Conservation (phyloP, 2,888 invertebrate genomes). For the Chrysolina haemoptera region DNA sequence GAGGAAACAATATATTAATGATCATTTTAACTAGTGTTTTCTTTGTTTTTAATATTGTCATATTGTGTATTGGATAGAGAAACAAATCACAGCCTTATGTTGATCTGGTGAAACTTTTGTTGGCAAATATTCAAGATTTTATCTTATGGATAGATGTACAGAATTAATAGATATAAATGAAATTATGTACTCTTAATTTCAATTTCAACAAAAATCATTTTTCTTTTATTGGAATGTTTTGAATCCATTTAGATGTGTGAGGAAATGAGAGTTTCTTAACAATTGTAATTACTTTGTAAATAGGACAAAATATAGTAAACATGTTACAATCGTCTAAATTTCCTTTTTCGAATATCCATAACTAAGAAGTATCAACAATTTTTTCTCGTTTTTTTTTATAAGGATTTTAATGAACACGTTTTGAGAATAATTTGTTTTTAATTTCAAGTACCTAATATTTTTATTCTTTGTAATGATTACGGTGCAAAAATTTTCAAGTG, state of each 20-base stretch:
- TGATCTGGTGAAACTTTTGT: no score
- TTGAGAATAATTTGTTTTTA: slow-evolving; percentile 3
- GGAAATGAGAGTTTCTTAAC: slow-evolving; percentile 52
- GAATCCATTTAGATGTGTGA: slow-evolving; percentile 12
- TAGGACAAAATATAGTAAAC: slow-evolving; percentile 63
- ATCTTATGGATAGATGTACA: background rate
- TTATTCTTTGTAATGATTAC: background rate
- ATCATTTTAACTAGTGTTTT: no score
- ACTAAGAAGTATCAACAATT: slow-evolving; percentile 57
- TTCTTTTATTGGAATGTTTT: background rate
- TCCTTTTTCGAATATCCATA: slow-evolving; percentile 64
- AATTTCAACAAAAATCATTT: background rate
- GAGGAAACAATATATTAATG: no score
- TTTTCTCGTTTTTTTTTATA: background rate
- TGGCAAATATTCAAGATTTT: background rate
- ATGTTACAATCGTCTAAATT: slow-evolving; percentile 59
- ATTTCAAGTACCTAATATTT: background rate
- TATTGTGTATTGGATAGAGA: no score
- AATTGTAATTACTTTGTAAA: slow-evolving; percentile 66
- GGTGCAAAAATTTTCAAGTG: background rate
- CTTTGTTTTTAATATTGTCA: no score
- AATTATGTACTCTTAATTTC: background rate
- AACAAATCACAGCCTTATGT: no score
- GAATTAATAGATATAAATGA: background rate
- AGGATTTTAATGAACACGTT: background rate